Base-by-base conservation (phyloP, 2,113 vertebrate genomes). In the Tichodroma muraria region DNA sequence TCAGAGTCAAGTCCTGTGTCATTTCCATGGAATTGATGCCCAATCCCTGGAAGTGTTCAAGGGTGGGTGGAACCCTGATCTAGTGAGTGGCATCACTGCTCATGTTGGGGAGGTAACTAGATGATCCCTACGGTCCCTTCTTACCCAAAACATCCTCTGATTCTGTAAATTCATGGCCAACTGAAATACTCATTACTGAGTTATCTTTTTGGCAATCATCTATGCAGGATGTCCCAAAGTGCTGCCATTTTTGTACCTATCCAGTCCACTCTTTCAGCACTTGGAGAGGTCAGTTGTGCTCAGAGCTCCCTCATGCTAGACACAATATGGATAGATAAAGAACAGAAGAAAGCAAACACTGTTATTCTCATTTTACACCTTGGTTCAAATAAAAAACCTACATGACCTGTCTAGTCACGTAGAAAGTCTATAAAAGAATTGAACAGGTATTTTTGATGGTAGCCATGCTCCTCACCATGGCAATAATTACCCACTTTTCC, bases 241-340 rank as follows among this genome's bases (percentile, higher is more conserved):
- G 47, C 44, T 82, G n/a, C 23, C 37, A 45, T 30, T 42, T 13
- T 49, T 73, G 54, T 10, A n/a, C 16, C 18, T 80, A 33, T 37
- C 21, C 57, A 37, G 24, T 18, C 73, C 45, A 38, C 28, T 61
- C n/a, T 30, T 91, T 61, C 22, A 88, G 50, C 40, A 50, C 23
- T 6, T 3, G 25, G 53, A 83, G 28, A 88, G 63, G 42, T 37
- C 35, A 68, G 6, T 2, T 24, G n/a, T 80, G 54, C 66, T 76
- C 73, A 85, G 85, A 77, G 37, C 10, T 85, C 71, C n/a, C 25
- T 57, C 10, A 2, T 69, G 54, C 63, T 23, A 65, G n/a, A 47
- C 5, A 6, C 0, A 0, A 35, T 22, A 19, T 6, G 24, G 33
- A 33, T 4, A 59, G 63, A n/a, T 5, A 54, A 88, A 77, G 38